A percentile compares a stretch with the other conserved stretches of the same genome.
Evolutionary conservation across 1,140 invertebrate genomes (phyloP).

Genomic region (Camponotus vicinus): DNA sequence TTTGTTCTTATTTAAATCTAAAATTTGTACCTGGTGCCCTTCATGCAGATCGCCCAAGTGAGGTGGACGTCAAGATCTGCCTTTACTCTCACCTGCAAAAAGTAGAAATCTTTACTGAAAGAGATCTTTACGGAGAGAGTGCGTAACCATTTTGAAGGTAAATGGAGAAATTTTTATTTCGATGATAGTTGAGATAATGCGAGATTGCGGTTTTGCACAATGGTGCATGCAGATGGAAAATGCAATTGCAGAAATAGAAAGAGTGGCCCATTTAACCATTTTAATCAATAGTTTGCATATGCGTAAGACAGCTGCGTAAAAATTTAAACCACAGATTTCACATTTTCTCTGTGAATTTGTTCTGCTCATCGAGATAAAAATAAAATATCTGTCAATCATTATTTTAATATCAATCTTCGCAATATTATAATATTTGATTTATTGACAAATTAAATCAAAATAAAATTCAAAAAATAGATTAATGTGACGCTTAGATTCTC

Average conservation of each 20-base stretch:
- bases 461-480: not conserved
- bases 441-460: not conserved
- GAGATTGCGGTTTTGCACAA: slow-evolving; percentile 22
- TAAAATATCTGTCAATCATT: not conserved
- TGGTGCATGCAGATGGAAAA: slow-evolving; percentile 16
- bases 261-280: not conserved
- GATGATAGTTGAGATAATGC: slow-evolving; percentile 20
- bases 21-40: slow-evolving; percentile 64
- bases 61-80: slow-evolving; percentile 52
- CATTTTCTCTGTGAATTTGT: not conserved
- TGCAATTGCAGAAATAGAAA: slow-evolving; percentile 26
- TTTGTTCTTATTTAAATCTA: not conserved
- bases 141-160: not conserved
- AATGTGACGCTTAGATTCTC: not conserved
- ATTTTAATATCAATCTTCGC: not conserved
- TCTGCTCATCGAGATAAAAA: not conserved
- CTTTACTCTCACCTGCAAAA: slow-evolving; percentile 65
- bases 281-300: not conserved
- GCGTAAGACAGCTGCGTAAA: not conserved
- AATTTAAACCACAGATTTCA: not conserved
- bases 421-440: not conserved
- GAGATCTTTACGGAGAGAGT: slow-evolving; percentile 10
- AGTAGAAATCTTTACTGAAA: slow-evolving; percentile 22
- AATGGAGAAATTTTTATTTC: slow-evolving; percentile 21
- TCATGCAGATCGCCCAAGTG: slow-evolving; percentile 59